Evolutionary conservation across 2,888 invertebrate species (phyloP).

Genomic region (Apantesis nais): DNA sequence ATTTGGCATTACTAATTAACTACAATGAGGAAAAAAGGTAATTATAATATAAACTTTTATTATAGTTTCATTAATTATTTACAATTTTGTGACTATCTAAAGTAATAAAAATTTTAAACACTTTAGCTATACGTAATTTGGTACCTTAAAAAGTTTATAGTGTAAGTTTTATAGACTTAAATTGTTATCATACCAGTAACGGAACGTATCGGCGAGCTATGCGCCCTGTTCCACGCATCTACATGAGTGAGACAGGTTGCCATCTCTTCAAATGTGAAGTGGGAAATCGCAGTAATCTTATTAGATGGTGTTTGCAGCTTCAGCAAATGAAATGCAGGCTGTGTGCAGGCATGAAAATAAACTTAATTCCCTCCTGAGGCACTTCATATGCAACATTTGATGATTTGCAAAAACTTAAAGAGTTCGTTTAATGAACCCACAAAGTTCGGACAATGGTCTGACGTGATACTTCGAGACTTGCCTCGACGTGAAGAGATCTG

Average conservation of each 20-base stretch:
- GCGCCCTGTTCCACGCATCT: too few species aligned
- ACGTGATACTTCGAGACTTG: slow-evolving; percentile 16
- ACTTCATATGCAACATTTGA: slow-evolving; percentile 1
- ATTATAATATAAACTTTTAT: too few species aligned
- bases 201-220: too few species aligned
- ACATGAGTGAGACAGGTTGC: slow-evolving; percentile 18
- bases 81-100: too few species aligned
- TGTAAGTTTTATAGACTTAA: too few species aligned
- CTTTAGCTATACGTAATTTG: too few species aligned
- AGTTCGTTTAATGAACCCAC: slow-evolving; percentile 21
- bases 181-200: too few species aligned
- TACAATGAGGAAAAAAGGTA: too few species aligned
- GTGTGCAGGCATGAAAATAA: slow-evolving; percentile 14
- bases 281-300: slow-evolving; percentile 8
- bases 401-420: background rate
- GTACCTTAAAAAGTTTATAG: too few species aligned
- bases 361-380: slow-evolving; percentile 17
- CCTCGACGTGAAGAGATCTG: slow-evolving; percentile 23
- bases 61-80: too few species aligned
- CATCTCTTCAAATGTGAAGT: slow-evolving; percentile 25
- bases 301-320: slow-evolving; percentile 15
- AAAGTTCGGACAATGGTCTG: slow-evolving; percentile 21
- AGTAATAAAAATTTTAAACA: too few species aligned
- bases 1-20: too few species aligned
- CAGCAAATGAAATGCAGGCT: slow-evolving; percentile 15